Base-by-base conservation (phyloP, 2,888 invertebrate genomes). In the Caenorhabditis angaria region DNA sequence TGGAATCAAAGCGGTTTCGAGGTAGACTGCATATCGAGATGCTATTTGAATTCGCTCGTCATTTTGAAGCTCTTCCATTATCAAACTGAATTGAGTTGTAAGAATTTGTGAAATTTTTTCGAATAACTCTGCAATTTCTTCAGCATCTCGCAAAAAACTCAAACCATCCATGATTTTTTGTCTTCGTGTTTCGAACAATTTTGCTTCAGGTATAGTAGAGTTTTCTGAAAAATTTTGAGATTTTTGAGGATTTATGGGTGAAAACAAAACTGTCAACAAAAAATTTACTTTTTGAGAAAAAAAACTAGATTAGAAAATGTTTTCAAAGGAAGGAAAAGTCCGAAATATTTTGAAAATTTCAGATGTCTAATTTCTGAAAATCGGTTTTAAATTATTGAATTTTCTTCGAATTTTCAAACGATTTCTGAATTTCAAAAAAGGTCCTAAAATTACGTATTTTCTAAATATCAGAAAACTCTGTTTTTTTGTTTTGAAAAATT, bases 11-110 rank as follows among this genome's bases (percentile, higher is more conserved):
- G 62, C 62, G 29, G 64, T 65, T 14, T 73, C 65, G 18, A 69
- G 48, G 53, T 73, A 73, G 14, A 69, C 61, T 10, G 68, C 65
- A 27, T 69, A 73, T 27, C 73, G 55, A n/a, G 67, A 67, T 8
- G 61, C 47, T 0, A 61, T 69, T 48, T 61, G 62, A 24, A 73
- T 51, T 4, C 59, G 65, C 8, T 65, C 65, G 29, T 64, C 63
- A 18, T 59, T 28, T n/a, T 41, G 47, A 24, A 65, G n/a, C 25
- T 72, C 65, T 3, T 57, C 54, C 25, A 56, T 54, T 18, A 68
- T 63, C 61, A 70, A 51, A 1, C 29, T 32, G 41, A 61, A 70
- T 20, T 65, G 65, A 2, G 70, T 65, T 1, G 62, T 18, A 8
- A 71, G 41, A 53, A 71, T 71, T 18, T 66, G 57, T 5, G 71